Evolutionary conservation across 1,140 invertebrate genomes (phyloP).

Genomic region (Calosoma granatense): DNA sequence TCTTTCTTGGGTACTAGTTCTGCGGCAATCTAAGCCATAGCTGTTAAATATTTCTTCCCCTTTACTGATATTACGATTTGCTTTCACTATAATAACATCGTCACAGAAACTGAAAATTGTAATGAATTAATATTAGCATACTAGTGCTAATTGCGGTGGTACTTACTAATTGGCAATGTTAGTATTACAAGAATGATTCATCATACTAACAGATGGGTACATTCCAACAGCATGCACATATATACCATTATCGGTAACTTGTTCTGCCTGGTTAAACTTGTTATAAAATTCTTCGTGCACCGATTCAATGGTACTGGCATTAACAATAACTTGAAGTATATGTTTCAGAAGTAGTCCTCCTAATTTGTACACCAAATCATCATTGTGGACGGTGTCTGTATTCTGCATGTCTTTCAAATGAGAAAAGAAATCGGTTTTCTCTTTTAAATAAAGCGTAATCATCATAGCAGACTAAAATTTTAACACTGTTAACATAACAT

Average conservation of each 20-base stretch:
- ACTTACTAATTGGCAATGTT: conserved; percentile 67
- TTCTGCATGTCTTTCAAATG: too few species aligned
- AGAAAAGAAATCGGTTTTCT: conserved; percentile 43
- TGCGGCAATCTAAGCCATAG: conserved; percentile 29
- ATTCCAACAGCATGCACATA: conserved; percentile 53
- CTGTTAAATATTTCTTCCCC: conserved; percentile 32
- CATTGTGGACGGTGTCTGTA: conserved; percentile 24
- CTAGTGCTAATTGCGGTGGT: conserved; percentile 16
- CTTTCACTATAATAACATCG: conserved; percentile 29
- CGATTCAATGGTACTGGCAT: conserved; percentile 39
- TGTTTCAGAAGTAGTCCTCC: conserved; percentile 56
- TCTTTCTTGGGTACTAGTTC: conserved; percentile 20
- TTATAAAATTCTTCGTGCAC: background rate
- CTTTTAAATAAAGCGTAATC: conserved; percentile 41
- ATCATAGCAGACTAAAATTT: conserved; percentile 46
- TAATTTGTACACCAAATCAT: conserved; percentile 38
- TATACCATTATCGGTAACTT: conserved; percentile 26
- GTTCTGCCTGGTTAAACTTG: background rate
- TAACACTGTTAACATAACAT: conserved; percentile 1
- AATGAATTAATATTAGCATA: background rate
- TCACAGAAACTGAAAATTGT: conserved; percentile 20
- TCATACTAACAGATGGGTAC: conserved; percentile 78
- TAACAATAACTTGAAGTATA: conserved; percentile 67
- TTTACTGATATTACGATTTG: conserved; percentile 25
- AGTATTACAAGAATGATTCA: conserved; percentile 85